phyloP scores from a whole-genome alignment of 2,797 vertebrate genomes.

The Momotus momota region DNA sequence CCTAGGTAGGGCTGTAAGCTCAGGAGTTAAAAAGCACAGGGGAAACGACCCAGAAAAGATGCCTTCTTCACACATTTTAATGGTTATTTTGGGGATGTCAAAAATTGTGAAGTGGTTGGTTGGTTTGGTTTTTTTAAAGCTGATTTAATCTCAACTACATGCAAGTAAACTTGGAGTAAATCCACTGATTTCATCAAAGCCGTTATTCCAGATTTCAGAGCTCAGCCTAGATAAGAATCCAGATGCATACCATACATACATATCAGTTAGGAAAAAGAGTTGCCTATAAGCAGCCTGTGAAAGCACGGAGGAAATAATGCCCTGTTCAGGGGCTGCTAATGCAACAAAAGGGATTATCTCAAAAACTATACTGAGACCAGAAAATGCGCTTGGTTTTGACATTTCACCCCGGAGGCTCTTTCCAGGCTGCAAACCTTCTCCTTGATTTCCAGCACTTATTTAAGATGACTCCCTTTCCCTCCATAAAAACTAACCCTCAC shows the following conservation, averaged over 20 bases:
- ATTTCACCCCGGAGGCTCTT: conserved; percentile 8
- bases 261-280: neutral
- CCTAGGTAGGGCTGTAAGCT: neutral
- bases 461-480: conserved; percentile 31
- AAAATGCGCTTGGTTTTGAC: conserved; percentile 36
- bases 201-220: neutral
- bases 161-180: neutral
- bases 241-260: neutral
- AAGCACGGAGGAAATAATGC: neutral
- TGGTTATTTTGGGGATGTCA: neutral
- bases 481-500: conserved; percentile 27
- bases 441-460: conserved; percentile 39
- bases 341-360: conserved; percentile 43
- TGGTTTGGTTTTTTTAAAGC: neutral
- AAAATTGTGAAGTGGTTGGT: neutral
- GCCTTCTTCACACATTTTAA: neutral
- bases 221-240: neutral
- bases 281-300: neutral
- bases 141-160: neutral
- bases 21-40: neutral
- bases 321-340: neutral
- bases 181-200: conserved; percentile 2
- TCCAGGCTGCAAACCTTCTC: conserved; percentile 32
- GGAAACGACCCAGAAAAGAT: neutral
- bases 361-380: conserved; percentile 41